Base-by-base conservation (phyloP, 2,113 vertebrate genomes). In the Centrocercus urophasianus region DNA sequence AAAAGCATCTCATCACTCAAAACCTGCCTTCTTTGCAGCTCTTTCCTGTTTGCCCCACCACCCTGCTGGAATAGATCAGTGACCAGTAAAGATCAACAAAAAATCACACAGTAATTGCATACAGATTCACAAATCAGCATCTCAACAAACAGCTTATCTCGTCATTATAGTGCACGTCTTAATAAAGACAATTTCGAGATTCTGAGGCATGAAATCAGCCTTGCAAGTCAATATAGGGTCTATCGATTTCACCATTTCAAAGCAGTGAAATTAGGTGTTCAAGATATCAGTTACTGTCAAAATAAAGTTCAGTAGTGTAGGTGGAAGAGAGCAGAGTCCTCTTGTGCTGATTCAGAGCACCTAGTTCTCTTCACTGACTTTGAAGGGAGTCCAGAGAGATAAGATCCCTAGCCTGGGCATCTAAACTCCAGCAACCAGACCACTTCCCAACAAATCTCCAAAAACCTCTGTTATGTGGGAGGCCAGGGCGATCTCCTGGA, bases 401-500 rank as follows among this genome's bases (percentile, higher is more conserved):
- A 69, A 8, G 1, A 48, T 54, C 65, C 36, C 38, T 34, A 66
- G 19, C 10, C 25, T 40, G 13, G 7, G 4, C 69, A 28, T 36
- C 54, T 73, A n/a, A 89, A 79, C 34, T 73, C 75, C n/a, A 69
- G 20, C 38, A 75, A 18, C 3, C 36, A 22, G 27, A 85, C 27
- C 3, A 12, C 13, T n/a, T 60, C 24, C 8, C 8, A 11, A 21
- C 3, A 1, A 54, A n/a, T 63, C 18, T 76, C 19, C 34, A 78
- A 75, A 38, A 88, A 43, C 11, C 10, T 54, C 28, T 64, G 32
- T 21, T 59, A 8, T 0, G 0, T 6, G 22, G 45, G n/a, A 73
- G 60, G 19, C 1, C 1, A 84, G 18, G 32, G 36, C 79, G 17
- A 16, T 11, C 10, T 59, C 28, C 65, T 0, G 0, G 10, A 52